A percentile compares a stretch with the other conserved stretches of the same genome.
phyloP scores from a whole-genome alignment of 2,113 vertebrate genomes.

The Dendrocopos noguchii region DNA sequence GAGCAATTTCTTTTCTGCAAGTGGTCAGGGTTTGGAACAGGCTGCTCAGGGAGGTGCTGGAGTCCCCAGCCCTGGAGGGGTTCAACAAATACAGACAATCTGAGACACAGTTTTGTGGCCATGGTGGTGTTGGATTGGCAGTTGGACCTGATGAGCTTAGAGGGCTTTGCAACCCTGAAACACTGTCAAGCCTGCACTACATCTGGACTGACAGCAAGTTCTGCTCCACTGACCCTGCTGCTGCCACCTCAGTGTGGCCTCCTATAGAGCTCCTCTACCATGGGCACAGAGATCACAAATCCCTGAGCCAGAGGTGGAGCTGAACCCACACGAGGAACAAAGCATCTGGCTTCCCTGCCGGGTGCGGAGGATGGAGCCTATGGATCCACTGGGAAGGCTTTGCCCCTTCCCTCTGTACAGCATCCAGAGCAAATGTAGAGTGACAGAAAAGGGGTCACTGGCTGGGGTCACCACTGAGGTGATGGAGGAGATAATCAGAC shows the following conservation, averaged over 20 bases:
- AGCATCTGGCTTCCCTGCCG: not conserved
- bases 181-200: not conserved
- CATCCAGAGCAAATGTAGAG: conserved; percentile 50
- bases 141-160: too few species aligned
- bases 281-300: not conserved
- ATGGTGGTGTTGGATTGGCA: too few species aligned
- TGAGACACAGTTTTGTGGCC: too few species aligned
- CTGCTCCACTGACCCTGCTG: not conserved
- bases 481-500: conserved; percentile 65
- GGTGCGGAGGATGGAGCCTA: not conserved
- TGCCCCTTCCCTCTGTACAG: conserved; percentile 33
- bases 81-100: too few species aligned
- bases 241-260: accelerated
- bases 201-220: not conserved
- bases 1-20: too few species aligned
- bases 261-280: accelerated
- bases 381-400: not conserved
- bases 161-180: too few species aligned
- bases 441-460: conserved; percentile 60
- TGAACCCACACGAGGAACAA: accelerated
- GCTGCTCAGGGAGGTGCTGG: too few species aligned
- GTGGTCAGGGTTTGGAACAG: too few species aligned
- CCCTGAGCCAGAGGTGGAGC: not conserved
- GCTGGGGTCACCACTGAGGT: conserved; percentile 39
- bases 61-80: too few species aligned